Percentiles rank a stretch among this genome's conserved stretches.
phyloP scores from a whole-genome alignment of 2,113 vertebrate species.

The Tretioscincus oriximinensis region DNA sequence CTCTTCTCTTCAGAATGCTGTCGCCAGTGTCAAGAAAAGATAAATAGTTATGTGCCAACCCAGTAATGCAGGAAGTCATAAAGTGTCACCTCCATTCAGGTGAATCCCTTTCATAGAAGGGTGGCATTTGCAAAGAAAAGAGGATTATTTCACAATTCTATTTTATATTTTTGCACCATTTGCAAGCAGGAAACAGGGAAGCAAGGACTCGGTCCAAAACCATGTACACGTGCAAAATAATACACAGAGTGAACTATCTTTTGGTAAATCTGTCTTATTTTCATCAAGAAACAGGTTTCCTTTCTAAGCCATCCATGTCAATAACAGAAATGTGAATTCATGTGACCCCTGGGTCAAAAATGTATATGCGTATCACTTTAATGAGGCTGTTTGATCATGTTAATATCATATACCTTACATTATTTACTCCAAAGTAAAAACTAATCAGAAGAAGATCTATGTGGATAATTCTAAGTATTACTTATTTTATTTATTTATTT shows the following conservation, averaged over 20 bases:
- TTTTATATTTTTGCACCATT: neutral
- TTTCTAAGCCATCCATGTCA: neutral
- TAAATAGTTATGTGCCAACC: neutral
- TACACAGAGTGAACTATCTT: neutral
- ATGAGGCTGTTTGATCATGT: too few relatives aligned
- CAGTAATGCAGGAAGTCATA: neutral
- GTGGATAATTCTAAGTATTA: too few relatives aligned
- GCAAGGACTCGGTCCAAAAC: neutral
- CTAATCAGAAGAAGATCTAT: too few relatives aligned
- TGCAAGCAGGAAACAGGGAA: neutral
- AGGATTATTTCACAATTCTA: neutral
- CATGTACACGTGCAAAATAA: neutral
- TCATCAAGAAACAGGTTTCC: neutral
- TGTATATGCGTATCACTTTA: too few relatives aligned
- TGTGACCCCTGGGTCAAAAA: too few relatives aligned
- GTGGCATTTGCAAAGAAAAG: constrained; percentile 7
- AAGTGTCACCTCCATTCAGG: neutral
- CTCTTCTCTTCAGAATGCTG: neutral
- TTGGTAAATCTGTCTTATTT: constrained; percentile 1
- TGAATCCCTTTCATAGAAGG: neutral
- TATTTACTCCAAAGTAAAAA: too few relatives aligned
- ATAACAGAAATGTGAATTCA: too few relatives aligned
- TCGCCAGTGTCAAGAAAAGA: constrained; percentile 7
- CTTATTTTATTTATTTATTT: too few relatives aligned
- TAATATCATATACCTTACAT: too few relatives aligned